Percentiles rank a stretch among this genome's conserved stretches.
phyloP scores from a whole-genome alignment of 2,113 vertebrate genomes.

The Oreochromis niloticus region DNA sequence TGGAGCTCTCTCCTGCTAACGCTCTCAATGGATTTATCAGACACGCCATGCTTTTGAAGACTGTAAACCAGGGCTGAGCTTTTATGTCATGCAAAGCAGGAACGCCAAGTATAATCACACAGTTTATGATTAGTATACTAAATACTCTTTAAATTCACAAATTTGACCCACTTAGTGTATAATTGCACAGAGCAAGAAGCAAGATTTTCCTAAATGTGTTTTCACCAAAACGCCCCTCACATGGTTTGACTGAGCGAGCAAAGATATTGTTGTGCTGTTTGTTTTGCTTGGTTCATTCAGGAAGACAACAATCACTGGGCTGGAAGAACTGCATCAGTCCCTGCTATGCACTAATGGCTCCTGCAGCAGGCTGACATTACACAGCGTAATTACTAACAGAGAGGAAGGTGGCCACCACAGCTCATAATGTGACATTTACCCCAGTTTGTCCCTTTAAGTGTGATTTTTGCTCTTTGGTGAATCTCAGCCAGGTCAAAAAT shows the following conservation, averaged over 20 bases:
- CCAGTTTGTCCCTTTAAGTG: neutral
- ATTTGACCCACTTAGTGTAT: neutral
- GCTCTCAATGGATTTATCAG: slow-evolving; percentile 49
- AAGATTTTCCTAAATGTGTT: neutral
- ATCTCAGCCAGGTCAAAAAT: neutral
- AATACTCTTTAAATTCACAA: neutral
- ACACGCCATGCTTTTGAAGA: slow-evolving; percentile 35
- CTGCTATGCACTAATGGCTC: slow-evolving; percentile 13
- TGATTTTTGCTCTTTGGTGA: neutral
- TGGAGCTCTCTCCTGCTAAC: slow-evolving; percentile 30
- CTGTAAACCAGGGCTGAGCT: slow-evolving; percentile 52
- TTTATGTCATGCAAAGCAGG: slow-evolving; percentile 32
- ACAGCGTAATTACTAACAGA: slow-evolving; percentile 31
- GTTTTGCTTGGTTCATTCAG: neutral
- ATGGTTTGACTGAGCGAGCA: neutral
- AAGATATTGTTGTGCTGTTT: neutral
- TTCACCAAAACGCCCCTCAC: neutral
- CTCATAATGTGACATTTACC: neutral
- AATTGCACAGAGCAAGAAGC: neutral
- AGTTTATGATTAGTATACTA: slow-evolving; percentile 24
- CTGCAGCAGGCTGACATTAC: neutral
- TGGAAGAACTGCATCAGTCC: neutral
- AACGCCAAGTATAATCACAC: neutral
- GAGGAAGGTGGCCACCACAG: neutral
- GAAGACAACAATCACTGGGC: neutral